Conservation (phyloP, 2,113 vertebrate species). For the Microcebus murinus region DNA sequence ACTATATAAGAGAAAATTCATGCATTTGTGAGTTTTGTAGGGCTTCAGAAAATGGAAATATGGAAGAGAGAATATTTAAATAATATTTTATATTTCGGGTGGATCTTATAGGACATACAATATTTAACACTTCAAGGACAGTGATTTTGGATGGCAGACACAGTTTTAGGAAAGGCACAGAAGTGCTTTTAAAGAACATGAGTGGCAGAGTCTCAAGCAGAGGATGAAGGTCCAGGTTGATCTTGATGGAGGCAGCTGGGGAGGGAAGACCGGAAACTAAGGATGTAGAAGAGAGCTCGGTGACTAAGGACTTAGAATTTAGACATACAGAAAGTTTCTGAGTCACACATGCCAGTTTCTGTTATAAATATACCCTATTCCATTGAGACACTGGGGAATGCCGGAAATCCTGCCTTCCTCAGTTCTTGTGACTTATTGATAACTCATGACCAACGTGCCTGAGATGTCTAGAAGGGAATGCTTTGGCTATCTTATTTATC, state of each 20-base stretch:
- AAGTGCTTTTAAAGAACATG: neutral
- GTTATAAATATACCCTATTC: neutral
- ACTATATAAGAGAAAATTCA: neutral
- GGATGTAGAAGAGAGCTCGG: accelerated
- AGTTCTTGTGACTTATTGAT: too few species aligned
- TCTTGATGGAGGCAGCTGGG: neutral
- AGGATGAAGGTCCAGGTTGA: neutral
- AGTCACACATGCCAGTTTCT: neutral
- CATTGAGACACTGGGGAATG: too few species aligned
- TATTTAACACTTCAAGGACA: neutral
- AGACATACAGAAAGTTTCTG: neutral
- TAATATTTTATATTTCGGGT: neutral
- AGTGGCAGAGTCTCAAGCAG: neutral
- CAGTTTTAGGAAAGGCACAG: neutral
- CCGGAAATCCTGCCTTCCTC: too few species aligned
- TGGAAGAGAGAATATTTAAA: neutral
- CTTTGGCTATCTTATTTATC: too few species aligned
- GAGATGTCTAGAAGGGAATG: too few species aligned
- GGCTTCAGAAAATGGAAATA: neutral
- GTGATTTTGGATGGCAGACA: neutral
- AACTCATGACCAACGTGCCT: too few species aligned
- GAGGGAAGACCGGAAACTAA: neutral
- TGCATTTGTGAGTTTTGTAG: neutral
- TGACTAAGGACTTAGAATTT: neutral
- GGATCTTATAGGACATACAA: neutral